Conservation (phyloP, 2,113 vertebrate genomes). For the Neoarius graeffei region DNA sequence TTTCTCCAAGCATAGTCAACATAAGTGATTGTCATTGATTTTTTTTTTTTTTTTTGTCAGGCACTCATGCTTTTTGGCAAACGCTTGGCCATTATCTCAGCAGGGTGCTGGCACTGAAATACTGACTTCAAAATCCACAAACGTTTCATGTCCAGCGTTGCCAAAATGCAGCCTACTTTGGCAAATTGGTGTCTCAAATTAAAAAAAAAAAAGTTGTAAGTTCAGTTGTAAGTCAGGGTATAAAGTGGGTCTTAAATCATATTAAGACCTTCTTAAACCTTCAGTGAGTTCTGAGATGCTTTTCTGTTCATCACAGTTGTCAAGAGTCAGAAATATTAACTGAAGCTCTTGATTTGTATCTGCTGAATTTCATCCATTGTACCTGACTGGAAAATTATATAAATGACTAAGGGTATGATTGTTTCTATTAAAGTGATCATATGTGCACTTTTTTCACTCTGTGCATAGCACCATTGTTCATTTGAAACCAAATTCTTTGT, state of each 20-base stretch:
- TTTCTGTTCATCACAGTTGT: no score
- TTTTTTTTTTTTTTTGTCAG: neutral
- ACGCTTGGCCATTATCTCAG: constrained; percentile 5
- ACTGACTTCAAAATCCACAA: neutral
- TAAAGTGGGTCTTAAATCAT: neutral
- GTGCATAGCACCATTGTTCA: no score
- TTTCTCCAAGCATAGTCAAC: neutral
- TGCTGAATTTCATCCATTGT: no score
- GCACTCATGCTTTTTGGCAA: neutral
- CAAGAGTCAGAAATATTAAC: no score
- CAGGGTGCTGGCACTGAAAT: neutral
- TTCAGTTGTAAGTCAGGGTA: neutral
- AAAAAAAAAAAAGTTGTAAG: neutral
- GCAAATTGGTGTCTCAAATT: neutral
- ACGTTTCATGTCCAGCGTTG: neutral
- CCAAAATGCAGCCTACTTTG: neutral
- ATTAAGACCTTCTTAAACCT: no score
- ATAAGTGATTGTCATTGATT: neutral
- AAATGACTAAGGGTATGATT: no score
- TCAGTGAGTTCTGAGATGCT: no score
- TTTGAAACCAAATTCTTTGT: no score
- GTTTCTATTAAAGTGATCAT: no score
- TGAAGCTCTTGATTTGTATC: no score
- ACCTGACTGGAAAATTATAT: no score
- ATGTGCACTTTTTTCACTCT: no score